These are phyloP conservation scores for Actinostola sp. DNA, from an alignment of 92 coral and sea anemone species.

Conservation along the genomic window DNA sequence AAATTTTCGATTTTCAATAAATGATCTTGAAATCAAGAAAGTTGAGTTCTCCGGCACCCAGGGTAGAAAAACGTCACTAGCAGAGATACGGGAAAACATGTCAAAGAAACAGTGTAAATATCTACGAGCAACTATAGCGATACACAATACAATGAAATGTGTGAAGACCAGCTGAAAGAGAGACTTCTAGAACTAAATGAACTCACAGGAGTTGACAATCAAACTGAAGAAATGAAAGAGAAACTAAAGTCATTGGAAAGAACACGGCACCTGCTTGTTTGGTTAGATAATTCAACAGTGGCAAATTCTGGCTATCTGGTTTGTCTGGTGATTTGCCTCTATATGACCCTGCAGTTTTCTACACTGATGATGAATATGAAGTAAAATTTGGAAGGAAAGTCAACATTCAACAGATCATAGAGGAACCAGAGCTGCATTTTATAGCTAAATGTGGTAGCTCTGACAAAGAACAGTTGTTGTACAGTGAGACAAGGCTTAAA, in stretches of 20 bases:
- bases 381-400: constrained; percentile 4
- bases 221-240: constrained; percentile 26
- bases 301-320: constrained; percentile 39
- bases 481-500: constrained; percentile 39
- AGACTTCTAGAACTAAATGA: constrained; percentile 23
- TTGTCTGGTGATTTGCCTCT: constrained; percentile 26
- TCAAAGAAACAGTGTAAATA: constrained; percentile 20
- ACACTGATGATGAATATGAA: constrained; percentile 12
- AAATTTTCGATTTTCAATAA: no score
- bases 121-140: constrained; percentile 14
- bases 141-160: not conserved
- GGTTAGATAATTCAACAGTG: constrained; percentile 51
- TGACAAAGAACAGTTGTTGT: constrained; percentile 41
- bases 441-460: constrained; percentile 37
- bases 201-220: constrained; percentile 10
- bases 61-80: constrained; percentile 51
- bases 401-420: constrained; percentile 6
- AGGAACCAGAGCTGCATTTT: constrained; percentile 21
- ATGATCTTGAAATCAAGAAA: constrained; percentile 40
- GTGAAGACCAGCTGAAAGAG: not conserved
- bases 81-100: constrained; percentile 25
- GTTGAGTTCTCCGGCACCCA: constrained; percentile 13
- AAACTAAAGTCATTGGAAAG: constrained; percentile 16
- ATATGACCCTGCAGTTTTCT: constrained; percentile 14
- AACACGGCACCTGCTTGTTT: constrained; percentile 10